Evolutionary conservation across 2,888 invertebrate species (phyloP), one percentile per base, ranked within the genome.

Genomic region (Leucoma salicis): DNA sequence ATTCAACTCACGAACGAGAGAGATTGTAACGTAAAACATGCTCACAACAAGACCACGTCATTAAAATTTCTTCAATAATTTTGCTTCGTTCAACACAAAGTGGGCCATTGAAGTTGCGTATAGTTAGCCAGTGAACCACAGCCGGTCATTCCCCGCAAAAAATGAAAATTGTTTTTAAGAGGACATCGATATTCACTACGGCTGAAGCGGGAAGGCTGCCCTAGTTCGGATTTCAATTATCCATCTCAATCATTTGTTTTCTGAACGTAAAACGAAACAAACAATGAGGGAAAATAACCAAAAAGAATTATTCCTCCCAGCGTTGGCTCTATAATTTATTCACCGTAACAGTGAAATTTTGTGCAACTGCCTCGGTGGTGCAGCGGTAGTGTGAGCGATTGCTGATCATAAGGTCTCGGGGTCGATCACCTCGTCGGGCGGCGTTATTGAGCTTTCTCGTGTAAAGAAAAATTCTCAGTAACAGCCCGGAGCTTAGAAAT

Each of bases 141-240:
- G 55, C 42, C 53, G 64, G 66, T 54, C 67, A 65, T 57, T 63
- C 51, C 43, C 58, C 53, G 39, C 52, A 58, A 64, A 57, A 50
- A 68, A 68, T 68, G 72, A 63, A 71, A 78, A 77, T 76, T 72
- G 74, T 73, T 78, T 66, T 64, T 69, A 69, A 72, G 67, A 64
- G 65, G 49, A 63, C 57, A 73, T 77, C 66, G 67, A 74, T 68
- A 74, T 75, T 76, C 70, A 59, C 64, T 54, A 49, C 65, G 59
- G 63, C 52, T 46, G 51, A 42, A 48, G 29, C 44, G 48, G 54
- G 53, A 49, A 57, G 54, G 58, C 54, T 59, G 59, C 63, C 62
- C 64, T 57, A 70, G 66, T 72, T 70, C 66, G 67, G 68, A 71
- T 77, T 77, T 78, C 76, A 75, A 77, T 78, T 74, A 76, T 72